These are phyloP conservation scores for Colinus virginianus DNA, from an alignment of 2,113 vertebrate species.

Conservation along the genomic window DNA sequence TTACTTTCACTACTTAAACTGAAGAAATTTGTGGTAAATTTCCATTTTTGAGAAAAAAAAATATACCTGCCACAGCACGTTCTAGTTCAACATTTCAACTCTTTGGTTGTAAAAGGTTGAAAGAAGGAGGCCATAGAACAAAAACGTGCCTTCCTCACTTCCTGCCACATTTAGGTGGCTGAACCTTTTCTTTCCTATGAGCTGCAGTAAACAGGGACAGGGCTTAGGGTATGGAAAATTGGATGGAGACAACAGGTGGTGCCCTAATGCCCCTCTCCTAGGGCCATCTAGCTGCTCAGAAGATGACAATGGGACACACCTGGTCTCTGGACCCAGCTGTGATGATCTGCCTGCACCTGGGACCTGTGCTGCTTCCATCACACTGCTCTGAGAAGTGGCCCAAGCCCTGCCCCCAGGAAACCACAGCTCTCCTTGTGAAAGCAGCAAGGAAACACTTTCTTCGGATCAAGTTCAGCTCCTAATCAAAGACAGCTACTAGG, in stretches of 20 bases:
- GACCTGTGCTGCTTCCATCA: not conserved
- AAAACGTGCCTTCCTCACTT: not conserved
- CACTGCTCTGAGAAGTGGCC: not conserved
- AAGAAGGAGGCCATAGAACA: not conserved
- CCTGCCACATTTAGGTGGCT: not conserved
- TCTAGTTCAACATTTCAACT: not conserved
- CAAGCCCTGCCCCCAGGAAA: not conserved
- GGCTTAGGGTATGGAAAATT: not conserved
- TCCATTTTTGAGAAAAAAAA: not conserved
- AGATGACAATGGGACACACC: not conserved
- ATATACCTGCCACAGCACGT: not conserved
- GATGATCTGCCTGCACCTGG: not conserved
- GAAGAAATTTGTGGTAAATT: not conserved
- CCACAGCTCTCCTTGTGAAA: not conserved
- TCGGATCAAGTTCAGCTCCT: slow-evolving; percentile 6
- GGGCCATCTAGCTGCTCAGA: not conserved
- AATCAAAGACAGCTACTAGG: slow-evolving; percentile 32
- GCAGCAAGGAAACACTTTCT: not conserved
- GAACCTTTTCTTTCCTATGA: not conserved
- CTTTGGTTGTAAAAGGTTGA: not conserved
- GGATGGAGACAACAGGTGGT: not conserved
- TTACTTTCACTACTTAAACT: not conserved
- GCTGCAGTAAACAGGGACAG: not conserved
- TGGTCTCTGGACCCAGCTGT: rapidly evolving
- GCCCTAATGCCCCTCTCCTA: not conserved